Evolutionary conservation across 2,888 invertebrate genomes (phyloP), one percentile per base, ranked within the genome.

Genomic region (Caenorhabditis sp.): DNA sequence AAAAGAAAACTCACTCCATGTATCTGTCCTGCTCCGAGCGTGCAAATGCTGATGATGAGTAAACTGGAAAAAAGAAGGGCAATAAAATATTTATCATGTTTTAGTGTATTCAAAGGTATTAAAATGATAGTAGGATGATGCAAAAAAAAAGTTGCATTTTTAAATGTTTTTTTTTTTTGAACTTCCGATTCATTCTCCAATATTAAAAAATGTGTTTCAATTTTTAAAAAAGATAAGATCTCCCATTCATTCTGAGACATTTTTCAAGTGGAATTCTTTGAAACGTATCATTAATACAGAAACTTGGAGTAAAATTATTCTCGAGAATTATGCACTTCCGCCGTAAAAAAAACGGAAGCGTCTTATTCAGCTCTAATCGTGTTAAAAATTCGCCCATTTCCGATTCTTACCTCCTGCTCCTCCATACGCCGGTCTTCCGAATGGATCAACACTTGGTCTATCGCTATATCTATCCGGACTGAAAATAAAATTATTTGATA

Each of bases 391-490:
- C n/a, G n/a, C n/a, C n/a, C n/a, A 43, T 14, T 17, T 43, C 43
- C 43, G 43, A 12, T 43, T 7, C 17, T 17, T 14, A 17, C 43
- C 43, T 43, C 10, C 7, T 43, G 8, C 43, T 10, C 17, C 1
- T 8, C 26, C 8, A 36, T 59, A 67, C 43, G 67, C 38, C 12
- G 71, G 71, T 27, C 71, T 63, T 26, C 71, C 71, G 53, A 71
- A 71, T n/a, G 71, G 67, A 61, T 71, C 71, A 0, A 71, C 63
- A 1, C 36, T 8, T 8, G 59, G 62, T 43, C 70, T 65, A 14
- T 66, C 66, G 52, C 36, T 31, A 49, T 56, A 26, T 56, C 43
- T 43, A 43, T 56, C 52, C 52, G 52, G 56, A 17, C 26, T 25
- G 25, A 26, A 43, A 14, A 25, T 56, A 25, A 56, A 53, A 53